These are phyloP conservation scores for Microcebus tavaratra DNA, from an alignment of 2,113 vertebrate genomes.

Conservation along the genomic window DNA sequence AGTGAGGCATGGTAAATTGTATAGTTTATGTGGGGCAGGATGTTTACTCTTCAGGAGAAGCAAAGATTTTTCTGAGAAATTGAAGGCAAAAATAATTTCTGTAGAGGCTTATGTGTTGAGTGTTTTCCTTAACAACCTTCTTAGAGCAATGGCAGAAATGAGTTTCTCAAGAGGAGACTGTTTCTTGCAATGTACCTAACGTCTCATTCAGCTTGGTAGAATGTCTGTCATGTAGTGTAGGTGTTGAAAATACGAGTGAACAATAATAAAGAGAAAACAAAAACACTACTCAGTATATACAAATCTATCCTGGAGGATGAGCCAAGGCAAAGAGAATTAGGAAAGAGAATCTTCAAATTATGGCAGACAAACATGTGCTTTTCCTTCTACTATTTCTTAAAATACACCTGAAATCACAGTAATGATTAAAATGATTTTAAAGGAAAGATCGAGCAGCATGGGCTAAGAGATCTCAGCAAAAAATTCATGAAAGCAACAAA, in stretches of 20 bases:
- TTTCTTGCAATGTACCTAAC: background rate
- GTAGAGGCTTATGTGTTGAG: background rate
- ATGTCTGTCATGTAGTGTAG: background rate
- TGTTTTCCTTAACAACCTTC: background rate
- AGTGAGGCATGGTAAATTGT: background rate
- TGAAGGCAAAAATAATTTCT: conserved; percentile 7
- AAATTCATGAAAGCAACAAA: background rate
- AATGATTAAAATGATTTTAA: background rate
- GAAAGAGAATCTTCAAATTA: background rate
- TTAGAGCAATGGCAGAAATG: background rate
- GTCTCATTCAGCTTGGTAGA: background rate
- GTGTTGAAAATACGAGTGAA: background rate
- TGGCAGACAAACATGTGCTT: background rate
- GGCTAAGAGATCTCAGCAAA: background rate
- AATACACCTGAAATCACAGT: background rate
- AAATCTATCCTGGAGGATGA: background rate
- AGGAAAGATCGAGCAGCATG: background rate
- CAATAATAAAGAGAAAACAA: background rate
- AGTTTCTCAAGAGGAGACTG: background rate
- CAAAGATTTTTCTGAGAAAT: conserved; percentile 29
- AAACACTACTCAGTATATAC: background rate
- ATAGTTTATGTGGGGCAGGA: background rate
- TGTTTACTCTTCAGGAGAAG: background rate
- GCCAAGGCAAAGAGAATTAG: background rate
- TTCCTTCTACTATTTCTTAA: background rate